A percentile compares a stretch with the other conserved stretches of the same genome.
Evolutionary conservation across 2,113 vertebrate species (phyloP).

Genomic region (Arenaria interpres): DNA sequence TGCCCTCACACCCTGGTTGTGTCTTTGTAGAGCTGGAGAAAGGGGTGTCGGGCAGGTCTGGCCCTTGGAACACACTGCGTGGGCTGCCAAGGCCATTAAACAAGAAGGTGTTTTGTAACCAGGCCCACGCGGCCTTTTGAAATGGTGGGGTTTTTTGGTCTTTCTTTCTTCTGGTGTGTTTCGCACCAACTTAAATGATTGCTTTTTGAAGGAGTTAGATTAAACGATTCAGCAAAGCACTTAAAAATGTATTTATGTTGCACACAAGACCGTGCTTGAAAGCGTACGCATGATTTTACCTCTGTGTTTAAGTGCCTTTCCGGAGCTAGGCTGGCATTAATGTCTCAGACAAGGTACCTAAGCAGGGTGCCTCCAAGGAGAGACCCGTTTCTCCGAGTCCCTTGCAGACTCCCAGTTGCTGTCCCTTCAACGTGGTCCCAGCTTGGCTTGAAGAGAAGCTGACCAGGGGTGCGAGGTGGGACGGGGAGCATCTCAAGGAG

Average conservation of each 20-base stretch:
- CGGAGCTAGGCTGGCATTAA: neutral
- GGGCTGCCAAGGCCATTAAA: neutral
- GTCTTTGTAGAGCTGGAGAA: neutral
- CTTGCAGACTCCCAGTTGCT: neutral
- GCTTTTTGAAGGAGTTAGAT: conserved; percentile 9
- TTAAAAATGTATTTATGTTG: neutral
- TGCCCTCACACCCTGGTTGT: rapidly evolving
- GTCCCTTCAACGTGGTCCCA: rapidly evolving
- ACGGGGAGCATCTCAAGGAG: neutral
- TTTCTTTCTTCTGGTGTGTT: neutral
- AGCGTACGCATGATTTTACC: neutral
- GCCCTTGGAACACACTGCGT: neutral
- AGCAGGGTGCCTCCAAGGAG: neutral
- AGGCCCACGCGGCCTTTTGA: neutral
- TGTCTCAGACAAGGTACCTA: neutral
- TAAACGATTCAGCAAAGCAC: conserved; percentile 21
- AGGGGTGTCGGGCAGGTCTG: neutral
- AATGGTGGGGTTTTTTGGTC: neutral
- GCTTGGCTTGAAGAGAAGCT: neutral
- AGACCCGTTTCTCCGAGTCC: neutral
- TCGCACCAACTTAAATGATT: neutral
- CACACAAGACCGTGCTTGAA: neutral
- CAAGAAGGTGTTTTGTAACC: neutral
- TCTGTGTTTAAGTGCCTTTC: neutral
- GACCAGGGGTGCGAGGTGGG: rapidly evolving